Conservation (phyloP, 2,113 vertebrate species). For the Cyprinodon brontotheroides region DNA sequence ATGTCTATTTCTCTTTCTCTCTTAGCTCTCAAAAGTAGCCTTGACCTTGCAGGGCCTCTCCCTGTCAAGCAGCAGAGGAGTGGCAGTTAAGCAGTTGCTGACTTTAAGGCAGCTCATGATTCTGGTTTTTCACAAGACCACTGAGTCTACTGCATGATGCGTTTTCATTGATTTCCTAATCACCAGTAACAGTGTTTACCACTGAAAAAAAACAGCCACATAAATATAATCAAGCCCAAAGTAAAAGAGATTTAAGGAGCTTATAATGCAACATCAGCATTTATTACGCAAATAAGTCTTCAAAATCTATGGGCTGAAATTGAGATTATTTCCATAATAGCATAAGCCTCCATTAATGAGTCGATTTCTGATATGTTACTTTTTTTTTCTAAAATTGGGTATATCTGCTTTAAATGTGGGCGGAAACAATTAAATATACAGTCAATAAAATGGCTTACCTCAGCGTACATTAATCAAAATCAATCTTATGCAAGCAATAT, state of each 20-base stretch:
- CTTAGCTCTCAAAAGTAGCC: conserved; percentile 9
- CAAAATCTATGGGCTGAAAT: too few relatives aligned
- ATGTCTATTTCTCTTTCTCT: conserved; percentile 32
- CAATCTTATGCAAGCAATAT: not conserved
- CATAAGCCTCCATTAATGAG: too few relatives aligned
- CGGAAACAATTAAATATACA: too few relatives aligned
- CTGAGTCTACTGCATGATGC: conserved; percentile 14
- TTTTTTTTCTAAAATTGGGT: not conserved
- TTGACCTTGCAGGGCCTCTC: conserved; percentile 54
- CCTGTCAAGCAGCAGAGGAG: conserved; percentile 33
- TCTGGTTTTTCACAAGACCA: conserved; percentile 56
- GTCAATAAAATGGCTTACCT: too few relatives aligned
- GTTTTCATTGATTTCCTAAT: conserved; percentile 37
- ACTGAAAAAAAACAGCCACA: conserved; percentile 11
- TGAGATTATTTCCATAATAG: too few relatives aligned
- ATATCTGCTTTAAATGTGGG: too few relatives aligned
- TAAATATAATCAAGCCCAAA: not conserved
- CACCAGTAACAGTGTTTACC: conserved; percentile 19
- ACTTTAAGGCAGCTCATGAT: conserved; percentile 38
- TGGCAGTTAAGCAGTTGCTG: conserved; percentile 14
- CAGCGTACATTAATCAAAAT: too few relatives aligned
- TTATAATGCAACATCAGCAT: not conserved
- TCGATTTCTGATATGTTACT: too few relatives aligned
- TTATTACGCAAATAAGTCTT: not conserved
- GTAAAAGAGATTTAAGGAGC: not conserved